Percentiles rank a stretch among this genome's conserved stretches.
Evolutionary conservation across 2,797 vertebrate genomes (phyloP).

Genomic region (Crocidura indochinensis): DNA sequence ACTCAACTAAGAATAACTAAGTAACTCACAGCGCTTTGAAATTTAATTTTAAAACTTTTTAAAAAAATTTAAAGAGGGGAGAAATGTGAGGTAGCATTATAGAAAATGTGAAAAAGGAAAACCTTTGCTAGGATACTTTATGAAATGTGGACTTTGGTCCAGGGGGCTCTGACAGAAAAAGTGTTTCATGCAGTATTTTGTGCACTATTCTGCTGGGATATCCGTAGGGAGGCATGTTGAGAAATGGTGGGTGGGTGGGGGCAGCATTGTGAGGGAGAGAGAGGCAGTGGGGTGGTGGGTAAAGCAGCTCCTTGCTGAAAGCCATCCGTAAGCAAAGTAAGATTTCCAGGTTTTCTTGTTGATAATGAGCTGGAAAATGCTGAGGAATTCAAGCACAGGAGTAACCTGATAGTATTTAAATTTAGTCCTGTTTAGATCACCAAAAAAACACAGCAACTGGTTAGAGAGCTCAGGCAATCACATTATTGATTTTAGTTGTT

Average conservation of each 20-base stretch:
- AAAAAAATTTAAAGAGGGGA: conserved; percentile 10
- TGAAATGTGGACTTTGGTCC: background rate
- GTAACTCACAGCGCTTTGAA: no score
- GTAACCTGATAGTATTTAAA: background rate
- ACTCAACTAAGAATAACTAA: no score
- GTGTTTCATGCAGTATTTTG: background rate
- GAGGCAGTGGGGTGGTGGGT: background rate
- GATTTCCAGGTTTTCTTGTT: background rate
- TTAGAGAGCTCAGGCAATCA: background rate
- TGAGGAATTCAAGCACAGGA: background rate
- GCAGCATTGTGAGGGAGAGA: background rate
- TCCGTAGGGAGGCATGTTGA: no score
- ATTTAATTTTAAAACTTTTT: no score
- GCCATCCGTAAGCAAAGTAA: background rate
- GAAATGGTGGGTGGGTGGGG: no score
- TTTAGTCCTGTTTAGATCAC: background rate
- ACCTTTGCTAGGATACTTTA: background rate
- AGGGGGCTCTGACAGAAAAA: background rate
- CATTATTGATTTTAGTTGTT: no score
- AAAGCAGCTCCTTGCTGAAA: background rate
- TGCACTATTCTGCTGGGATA: no score
- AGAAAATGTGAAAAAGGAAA: conserved; percentile 18
- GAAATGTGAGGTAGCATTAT: background rate
- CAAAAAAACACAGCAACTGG: conserved; percentile 14
- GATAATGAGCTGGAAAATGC: background rate